Evolutionary conservation across 2,888 invertebrate species (phyloP).

Genomic region (Himalopsyche kuldschensis): DNA sequence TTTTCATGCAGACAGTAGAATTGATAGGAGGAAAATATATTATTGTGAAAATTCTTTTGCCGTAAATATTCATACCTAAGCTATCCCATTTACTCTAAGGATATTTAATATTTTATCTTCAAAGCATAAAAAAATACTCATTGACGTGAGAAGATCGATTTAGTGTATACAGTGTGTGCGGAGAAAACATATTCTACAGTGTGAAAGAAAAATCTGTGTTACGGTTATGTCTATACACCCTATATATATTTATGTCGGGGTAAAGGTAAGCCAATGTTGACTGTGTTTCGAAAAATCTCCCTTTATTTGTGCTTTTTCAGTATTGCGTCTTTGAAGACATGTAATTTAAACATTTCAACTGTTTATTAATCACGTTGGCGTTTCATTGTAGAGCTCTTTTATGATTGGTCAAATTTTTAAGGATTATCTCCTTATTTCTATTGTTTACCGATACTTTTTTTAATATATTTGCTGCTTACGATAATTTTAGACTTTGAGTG

Average conservation of each 20-base stretch:
- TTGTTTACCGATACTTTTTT: no score
- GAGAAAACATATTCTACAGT: not conserved
- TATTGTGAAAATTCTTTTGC: no score
- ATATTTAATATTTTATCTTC: no score
- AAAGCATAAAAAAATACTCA: no score
- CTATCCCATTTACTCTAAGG: no score
- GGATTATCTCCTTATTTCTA: no score
- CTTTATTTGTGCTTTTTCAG: not conserved
- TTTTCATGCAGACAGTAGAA: no score
- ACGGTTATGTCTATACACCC: not conserved
- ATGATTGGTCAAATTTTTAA: not conserved
- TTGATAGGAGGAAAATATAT: no score
- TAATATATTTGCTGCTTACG: no score
- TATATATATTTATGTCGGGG: not conserved
- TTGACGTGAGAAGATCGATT: no score
- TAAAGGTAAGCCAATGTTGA: not conserved
- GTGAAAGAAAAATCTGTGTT: not conserved
- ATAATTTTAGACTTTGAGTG: no score
- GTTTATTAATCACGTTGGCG: not conserved
- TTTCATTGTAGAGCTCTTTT: not conserved
- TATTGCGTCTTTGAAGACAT: not conserved
- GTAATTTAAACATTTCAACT: not conserved
- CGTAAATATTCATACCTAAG: no score
- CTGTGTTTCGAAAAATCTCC: not conserved
- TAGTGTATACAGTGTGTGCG: not conserved